A percentile compares a stretch with the other conserved stretches of the same genome.
These are phyloP conservation scores for Sciaenops ocellatus DNA, from an alignment of 2,797 vertebrate species.

Conservation along the genomic window DNA sequence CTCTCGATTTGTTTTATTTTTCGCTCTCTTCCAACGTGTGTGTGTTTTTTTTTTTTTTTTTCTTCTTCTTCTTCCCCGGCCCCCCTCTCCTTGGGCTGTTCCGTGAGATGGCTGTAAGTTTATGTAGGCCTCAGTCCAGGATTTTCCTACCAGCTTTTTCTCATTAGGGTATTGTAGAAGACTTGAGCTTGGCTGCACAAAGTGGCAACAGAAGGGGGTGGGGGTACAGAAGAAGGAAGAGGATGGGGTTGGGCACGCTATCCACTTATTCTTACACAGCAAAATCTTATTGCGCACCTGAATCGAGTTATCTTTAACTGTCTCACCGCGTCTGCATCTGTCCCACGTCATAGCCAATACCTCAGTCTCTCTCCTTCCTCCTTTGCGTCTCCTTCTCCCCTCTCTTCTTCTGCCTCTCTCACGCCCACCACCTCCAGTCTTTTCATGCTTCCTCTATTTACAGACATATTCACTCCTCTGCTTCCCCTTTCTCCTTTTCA, in stretches of 20 bases:
- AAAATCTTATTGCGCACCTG: slow-evolving; percentile 62
- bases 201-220: slow-evolving; percentile 87
- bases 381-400: slow-evolving; percentile 27
- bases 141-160: slow-evolving; percentile 95
- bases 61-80: slow-evolving; percentile 28
- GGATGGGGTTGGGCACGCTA: slow-evolving; percentile 56
- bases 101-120: slow-evolving; percentile 97
- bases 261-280: slow-evolving; percentile 55
- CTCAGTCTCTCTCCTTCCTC: slow-evolving; percentile 11
- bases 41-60: slow-evolving; percentile 11
- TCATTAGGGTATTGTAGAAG: slow-evolving; percentile 90
- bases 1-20: slow-evolving; percentile 30
- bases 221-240: slow-evolving; percentile 21
- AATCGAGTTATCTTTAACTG: slow-evolving; percentile 63
- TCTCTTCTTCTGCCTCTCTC: slow-evolving; percentile 20
- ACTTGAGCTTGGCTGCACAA: slow-evolving; percentile 83
- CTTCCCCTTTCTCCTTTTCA: slow-evolving; percentile 7
- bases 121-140: slow-evolving; percentile 96
- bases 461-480: slow-evolving; percentile 6
- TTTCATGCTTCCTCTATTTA: neutral
- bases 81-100: slow-evolving; percentile 76
- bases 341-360: slow-evolving; percentile 31
- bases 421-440: neutral
- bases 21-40: slow-evolving; percentile 1
- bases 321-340: slow-evolving; percentile 36